phyloP scores from a whole-genome alignment of 2,113 vertebrate genomes.

The Dasypus novemcinctus region DNA sequence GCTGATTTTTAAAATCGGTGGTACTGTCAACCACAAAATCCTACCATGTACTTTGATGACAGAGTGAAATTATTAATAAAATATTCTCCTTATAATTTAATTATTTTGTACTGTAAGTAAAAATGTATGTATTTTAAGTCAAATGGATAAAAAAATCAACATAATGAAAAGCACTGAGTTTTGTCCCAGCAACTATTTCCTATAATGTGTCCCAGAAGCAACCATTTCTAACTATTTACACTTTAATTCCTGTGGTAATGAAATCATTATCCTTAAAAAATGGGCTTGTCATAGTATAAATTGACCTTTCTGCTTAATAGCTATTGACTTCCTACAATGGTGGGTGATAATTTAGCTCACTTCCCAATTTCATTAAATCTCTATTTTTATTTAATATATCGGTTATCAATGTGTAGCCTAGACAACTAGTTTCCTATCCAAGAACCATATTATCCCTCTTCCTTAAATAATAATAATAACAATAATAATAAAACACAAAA shows the following conservation, averaged over 20 bases:
- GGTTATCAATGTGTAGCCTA: not conserved
- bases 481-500: not conserved
- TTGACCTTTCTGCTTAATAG: not conserved
- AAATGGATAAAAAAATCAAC: not conserved
- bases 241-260: not conserved
- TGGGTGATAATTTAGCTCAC: not conserved
- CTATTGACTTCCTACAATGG: not conserved
- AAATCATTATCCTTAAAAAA: not conserved
- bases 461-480: not conserved
- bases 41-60: not conserved
- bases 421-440: not conserved
- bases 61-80: not conserved
- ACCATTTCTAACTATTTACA: not conserved
- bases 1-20: not conserved
- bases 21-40: not conserved
- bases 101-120: not conserved
- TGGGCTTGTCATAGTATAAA: not conserved
- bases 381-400: not conserved
- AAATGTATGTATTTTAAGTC: not conserved
- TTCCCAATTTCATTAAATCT: not conserved
- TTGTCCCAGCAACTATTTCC: not conserved
- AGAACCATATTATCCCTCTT: not conserved
- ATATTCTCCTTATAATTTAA: not conserved
- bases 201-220: not conserved
- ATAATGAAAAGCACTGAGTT: not conserved